Percentiles rank a stretch among this genome's conserved stretches.
Conservation (phyloP, 2,113 vertebrate genomes). For the Tachycineta bicolor region DNA sequence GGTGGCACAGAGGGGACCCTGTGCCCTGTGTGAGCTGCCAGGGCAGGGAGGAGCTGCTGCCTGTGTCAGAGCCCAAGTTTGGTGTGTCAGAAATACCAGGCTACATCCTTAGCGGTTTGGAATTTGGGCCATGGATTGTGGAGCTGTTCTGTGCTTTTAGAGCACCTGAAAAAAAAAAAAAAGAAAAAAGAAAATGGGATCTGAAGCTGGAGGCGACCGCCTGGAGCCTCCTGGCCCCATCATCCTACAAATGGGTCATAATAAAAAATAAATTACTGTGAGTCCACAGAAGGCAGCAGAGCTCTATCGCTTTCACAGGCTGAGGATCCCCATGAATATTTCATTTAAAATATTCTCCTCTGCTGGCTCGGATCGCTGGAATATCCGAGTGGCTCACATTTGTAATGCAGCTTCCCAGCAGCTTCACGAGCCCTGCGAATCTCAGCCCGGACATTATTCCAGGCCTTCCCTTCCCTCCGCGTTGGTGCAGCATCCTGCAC, state of each 20-base stretch:
- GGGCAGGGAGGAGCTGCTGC: not conserved
- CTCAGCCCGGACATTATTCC: not conserved
- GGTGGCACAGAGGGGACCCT: not conserved
- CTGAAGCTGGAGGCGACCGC: constrained; percentile 13
- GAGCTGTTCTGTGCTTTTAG: not conserved
- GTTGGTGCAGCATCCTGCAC: not conserved
- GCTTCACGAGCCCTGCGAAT: not conserved
- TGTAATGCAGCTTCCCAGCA: not conserved
- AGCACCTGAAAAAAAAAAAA: constrained; percentile 21
- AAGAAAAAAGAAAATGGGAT: not conserved
- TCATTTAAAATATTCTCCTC: constrained; percentile 20
- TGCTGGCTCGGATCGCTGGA: not conserved
- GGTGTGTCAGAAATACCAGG: constrained; percentile 21
- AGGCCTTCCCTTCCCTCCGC: not conserved
- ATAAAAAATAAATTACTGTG: constrained; percentile 52
- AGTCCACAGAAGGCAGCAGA: constrained; percentile 43
- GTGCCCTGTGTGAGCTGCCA: not conserved
- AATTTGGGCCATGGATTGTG: constrained; percentile 25
- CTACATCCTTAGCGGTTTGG: constrained; percentile 48
- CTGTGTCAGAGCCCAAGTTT: not conserved
- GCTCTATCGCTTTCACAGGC: not conserved
- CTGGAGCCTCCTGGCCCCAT: not conserved
- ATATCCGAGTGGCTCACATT: not conserved
- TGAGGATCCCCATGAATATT: constrained; percentile 37
- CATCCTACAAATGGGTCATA: constrained; percentile 41